Conservation (phyloP, 2,797 vertebrate genomes). For the Cyprinella venusta region DNA sequence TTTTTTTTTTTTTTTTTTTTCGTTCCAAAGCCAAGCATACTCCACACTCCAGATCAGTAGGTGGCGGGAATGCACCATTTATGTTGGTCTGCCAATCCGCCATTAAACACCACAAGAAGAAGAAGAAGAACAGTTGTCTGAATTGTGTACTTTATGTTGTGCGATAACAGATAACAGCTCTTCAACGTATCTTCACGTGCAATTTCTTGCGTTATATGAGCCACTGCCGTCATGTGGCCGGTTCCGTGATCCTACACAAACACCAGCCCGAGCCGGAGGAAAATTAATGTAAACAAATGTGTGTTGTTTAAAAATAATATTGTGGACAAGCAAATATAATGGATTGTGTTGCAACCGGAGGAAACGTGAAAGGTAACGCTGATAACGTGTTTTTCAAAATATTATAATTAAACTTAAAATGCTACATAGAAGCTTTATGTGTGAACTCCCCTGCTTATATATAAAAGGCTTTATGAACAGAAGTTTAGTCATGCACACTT, state of each 20-base stretch:
- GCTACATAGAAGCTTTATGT: too few relatives aligned
- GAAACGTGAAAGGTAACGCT: conserved; percentile 81
- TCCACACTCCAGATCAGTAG: too few relatives aligned
- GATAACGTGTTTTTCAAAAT: not conserved
- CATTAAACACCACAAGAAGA: too few relatives aligned
- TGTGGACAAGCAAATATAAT: conserved; percentile 60
- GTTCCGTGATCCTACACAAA: not conserved
- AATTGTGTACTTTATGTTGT: not conserved
- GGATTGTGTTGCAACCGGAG: conserved; percentile 80
- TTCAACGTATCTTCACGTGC: not conserved
- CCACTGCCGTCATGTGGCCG: not conserved
- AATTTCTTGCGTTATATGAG: not conserved
- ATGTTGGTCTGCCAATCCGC: too few relatives aligned
- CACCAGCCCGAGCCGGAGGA: not conserved
- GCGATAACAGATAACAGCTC: too few relatives aligned
- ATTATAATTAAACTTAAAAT: not conserved
- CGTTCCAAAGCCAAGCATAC: too few relatives aligned
- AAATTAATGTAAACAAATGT: not conserved
- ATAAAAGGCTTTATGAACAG: not conserved
- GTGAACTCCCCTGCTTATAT: not conserved
- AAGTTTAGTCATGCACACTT: not conserved
- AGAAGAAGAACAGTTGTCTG: not conserved
- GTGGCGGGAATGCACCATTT: too few relatives aligned
- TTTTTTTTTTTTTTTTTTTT: too few relatives aligned
- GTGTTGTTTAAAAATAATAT: not conserved